Percentiles rank a stretch among this genome's conserved stretches.
These are phyloP conservation scores for Holothuria glaberrima DNA, from an alignment of 35 echinoderm and acorn worm species.

Conservation along the genomic window DNA sequence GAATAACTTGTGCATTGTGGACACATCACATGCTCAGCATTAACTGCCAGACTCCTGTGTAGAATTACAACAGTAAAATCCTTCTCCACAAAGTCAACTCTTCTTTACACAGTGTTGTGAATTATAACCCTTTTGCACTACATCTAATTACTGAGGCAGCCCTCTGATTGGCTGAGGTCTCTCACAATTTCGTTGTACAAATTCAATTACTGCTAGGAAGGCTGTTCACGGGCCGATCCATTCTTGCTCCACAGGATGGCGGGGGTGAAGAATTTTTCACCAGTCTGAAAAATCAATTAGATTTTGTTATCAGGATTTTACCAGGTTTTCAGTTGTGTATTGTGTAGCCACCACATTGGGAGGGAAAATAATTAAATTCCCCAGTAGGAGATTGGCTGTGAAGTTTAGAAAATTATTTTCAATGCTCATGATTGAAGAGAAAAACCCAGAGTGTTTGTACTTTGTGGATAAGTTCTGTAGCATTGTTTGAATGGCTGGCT, in stretches of 20 bases:
- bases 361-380: not conserved
- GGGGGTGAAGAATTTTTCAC: constrained; percentile 8
- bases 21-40: no score
- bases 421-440: not conserved
- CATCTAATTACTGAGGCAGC: constrained; percentile 49
- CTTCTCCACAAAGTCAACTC: not conserved
- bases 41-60: constrained; percentile 10
- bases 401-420: not conserved
- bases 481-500: not conserved
- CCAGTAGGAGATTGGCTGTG: not conserved
- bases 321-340: not conserved
- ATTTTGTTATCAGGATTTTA: not conserved
- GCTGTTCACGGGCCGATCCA: constrained; percentile 30
- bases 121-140: constrained; percentile 55
- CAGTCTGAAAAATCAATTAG: constrained; percentile 36
- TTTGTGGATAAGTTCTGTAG: not conserved
- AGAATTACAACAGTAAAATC: constrained; percentile 56
- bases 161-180: constrained; percentile 49
- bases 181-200: constrained; percentile 45
- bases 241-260: not conserved
- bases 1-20: no score
- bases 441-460: not conserved
- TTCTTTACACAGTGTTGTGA: constrained; percentile 43
- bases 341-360: not conserved
- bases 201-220: constrained; percentile 62